These are phyloP conservation scores for Melieria omissa DNA, from an alignment of 2,888 invertebrate species.

Conservation along the genomic window DNA sequence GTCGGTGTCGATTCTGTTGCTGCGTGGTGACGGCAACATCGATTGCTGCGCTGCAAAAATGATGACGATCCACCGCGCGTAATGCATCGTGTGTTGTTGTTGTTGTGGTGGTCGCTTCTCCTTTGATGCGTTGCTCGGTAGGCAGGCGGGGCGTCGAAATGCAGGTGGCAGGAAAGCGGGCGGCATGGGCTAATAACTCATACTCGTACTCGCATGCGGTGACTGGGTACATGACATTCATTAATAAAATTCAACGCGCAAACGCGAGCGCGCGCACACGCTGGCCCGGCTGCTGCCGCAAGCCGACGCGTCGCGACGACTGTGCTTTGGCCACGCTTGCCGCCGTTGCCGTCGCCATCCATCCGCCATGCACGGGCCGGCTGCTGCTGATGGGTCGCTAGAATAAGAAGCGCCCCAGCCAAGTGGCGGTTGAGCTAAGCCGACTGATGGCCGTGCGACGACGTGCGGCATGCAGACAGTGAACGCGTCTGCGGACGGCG, in stretches of 20 bases:
- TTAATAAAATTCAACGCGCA: constrained; percentile 41
- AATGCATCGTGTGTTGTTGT: neutral
- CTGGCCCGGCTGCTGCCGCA: neutral
- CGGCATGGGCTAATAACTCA: constrained; percentile 27
- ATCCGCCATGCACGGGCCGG: too few species aligned
- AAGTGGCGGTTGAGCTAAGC: too few species aligned
- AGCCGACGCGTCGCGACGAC: too few species aligned
- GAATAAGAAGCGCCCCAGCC: too few species aligned
- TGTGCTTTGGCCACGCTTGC: neutral
- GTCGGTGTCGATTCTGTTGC: neutral
- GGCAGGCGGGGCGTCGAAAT: neutral
- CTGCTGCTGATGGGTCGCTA: too few species aligned
- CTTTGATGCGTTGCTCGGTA: too few species aligned
- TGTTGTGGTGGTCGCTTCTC: neutral
- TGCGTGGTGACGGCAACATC: constrained; percentile 5
- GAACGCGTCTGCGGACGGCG: neutral
- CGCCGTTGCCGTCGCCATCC: neutral
- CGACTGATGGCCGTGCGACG: neutral
- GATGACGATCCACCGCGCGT: neutral
- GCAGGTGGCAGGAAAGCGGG: neutral
- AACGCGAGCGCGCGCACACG: constrained; percentile 27
- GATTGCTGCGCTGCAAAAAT: neutral
- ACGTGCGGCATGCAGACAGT: neutral
- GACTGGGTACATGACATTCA: constrained; percentile 41
- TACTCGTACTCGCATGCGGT: constrained; percentile 20